Percentiles rank a stretch among this genome's conserved stretches.
phyloP scores from a whole-genome alignment of 2,113 vertebrate genomes.

The Myocastor coypus region DNA sequence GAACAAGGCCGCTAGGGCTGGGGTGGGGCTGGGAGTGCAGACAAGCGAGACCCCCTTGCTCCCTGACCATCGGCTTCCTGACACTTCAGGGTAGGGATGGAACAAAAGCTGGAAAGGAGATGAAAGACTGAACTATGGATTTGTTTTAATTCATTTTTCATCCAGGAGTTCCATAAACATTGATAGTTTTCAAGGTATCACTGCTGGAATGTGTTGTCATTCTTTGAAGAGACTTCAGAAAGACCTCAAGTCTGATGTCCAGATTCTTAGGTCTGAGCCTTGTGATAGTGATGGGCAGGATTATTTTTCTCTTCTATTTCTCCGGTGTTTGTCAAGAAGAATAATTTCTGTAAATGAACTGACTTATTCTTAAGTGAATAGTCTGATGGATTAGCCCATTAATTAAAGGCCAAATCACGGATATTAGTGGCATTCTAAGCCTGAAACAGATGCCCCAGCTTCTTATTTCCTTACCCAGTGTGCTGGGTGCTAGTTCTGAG shows the following conservation, averaged over 20 bases:
- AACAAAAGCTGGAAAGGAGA: constrained; percentile 2
- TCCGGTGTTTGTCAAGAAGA: not conserved
- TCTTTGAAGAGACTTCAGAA: constrained; percentile 30
- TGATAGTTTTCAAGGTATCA: not conserved
- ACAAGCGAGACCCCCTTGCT: not conserved
- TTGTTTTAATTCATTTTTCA: not conserved
- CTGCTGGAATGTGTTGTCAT: not conserved
- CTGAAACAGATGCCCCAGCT: not conserved
- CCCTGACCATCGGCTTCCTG: not conserved
- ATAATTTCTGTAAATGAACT: not conserved
- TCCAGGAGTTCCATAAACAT: not conserved
- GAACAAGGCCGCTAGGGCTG: not conserved
- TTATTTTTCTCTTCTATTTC: not conserved
- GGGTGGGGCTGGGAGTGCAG: not conserved
- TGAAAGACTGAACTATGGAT: not conserved
- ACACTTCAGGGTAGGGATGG: not conserved
- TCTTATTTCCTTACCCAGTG: not conserved
- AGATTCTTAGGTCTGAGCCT: not conserved
- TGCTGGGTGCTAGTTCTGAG: not conserved
- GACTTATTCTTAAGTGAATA: constrained; percentile 10
- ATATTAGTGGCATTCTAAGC: not conserved
- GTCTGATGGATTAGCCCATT: not conserved
- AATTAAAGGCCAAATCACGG: not conserved
- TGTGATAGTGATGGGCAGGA: not conserved
- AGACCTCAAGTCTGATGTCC: not conserved